Percentiles rank a stretch among this genome's conserved stretches.
These are phyloP conservation scores for Amia ocellicauda DNA, from an alignment of 2,113 vertebrate species.

Conservation along the genomic window DNA sequence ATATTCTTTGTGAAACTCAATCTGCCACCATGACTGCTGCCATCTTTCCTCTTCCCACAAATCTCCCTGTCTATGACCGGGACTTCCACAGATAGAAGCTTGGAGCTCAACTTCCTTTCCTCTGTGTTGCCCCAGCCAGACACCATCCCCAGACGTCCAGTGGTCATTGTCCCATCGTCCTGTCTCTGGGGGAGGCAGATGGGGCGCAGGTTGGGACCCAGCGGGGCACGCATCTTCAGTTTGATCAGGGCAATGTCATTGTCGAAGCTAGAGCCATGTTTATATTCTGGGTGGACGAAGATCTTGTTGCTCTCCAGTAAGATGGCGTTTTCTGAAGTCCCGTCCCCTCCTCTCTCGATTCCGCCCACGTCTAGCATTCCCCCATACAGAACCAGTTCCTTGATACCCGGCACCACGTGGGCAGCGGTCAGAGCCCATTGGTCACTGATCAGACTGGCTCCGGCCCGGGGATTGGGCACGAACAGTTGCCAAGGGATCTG, in stretches of 20 bases:
- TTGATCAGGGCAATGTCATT: slow-evolving; percentile 85
- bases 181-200: slow-evolving; percentile 76
- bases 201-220: slow-evolving; percentile 69
- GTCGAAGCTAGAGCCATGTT: no score
- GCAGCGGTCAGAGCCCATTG: slow-evolving; percentile 74
- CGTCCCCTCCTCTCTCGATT: no score
- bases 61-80: slow-evolving; percentile 30
- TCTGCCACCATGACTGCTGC: background rate
- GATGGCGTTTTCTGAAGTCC: no score
- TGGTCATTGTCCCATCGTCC: slow-evolving; percentile 20
- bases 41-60: slow-evolving; percentile 5
- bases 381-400: background rate
- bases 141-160: slow-evolving; percentile 61
- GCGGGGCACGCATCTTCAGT: slow-evolving; percentile 62
- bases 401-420: slow-evolving; percentile 45
- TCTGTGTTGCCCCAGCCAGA: slow-evolving; percentile 78
- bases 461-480: slow-evolving; percentile 42
- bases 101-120: background rate
- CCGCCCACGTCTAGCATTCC: background rate
- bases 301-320: no score
- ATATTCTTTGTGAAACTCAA: slow-evolving; percentile 74
- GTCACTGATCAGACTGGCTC: slow-evolving; percentile 64
- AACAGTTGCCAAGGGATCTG: slow-evolving; percentile 73
- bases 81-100: slow-evolving; percentile 62
- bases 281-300: no score